phyloP scores from a whole-genome alignment of 2,797 vertebrate species.

The Scleropages formosus region DNA sequence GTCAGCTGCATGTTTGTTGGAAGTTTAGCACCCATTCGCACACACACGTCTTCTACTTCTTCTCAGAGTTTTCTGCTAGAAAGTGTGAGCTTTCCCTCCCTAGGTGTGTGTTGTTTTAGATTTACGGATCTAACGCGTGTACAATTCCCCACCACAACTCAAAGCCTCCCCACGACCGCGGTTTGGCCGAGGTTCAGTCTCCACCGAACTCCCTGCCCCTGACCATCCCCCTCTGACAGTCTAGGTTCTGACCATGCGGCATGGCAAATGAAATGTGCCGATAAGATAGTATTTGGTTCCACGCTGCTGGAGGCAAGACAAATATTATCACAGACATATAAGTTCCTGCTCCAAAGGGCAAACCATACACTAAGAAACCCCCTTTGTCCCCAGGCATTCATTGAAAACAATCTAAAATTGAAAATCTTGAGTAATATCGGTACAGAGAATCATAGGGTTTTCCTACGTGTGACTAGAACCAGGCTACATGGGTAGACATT shows the following conservation, averaged over 20 bases:
- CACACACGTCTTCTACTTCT: too few species aligned
- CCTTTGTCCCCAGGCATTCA: background rate
- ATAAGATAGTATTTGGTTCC: slow-evolving; percentile 43
- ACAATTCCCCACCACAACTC: too few species aligned
- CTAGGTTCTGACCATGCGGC: slow-evolving; percentile 40
- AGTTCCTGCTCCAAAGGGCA: slow-evolving; percentile 42
- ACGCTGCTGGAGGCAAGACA: slow-evolving; percentile 38
- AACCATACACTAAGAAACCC: slow-evolving; percentile 17
- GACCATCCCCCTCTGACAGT: slow-evolving; percentile 27
- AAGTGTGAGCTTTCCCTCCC: background rate
- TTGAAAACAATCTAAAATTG: slow-evolving; percentile 24
- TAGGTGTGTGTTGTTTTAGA: too few species aligned
- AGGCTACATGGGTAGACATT: background rate
- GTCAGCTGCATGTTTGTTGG: too few species aligned
- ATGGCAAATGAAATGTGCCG: slow-evolving; percentile 29
- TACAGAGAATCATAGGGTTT: background rate
- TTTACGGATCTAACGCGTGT: too few species aligned
- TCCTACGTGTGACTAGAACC: background rate
- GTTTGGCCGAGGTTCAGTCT: background rate
- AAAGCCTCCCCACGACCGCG: background rate
- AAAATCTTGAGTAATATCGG: slow-evolving; percentile 29
- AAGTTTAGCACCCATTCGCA: too few species aligned
- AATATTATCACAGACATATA: slow-evolving; percentile 51
- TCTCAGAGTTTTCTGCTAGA: too few species aligned
- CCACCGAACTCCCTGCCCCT: background rate